These are phyloP conservation scores for Elegia similella DNA, from an alignment of 2,888 invertebrate genomes.

Conservation along the genomic window DNA sequence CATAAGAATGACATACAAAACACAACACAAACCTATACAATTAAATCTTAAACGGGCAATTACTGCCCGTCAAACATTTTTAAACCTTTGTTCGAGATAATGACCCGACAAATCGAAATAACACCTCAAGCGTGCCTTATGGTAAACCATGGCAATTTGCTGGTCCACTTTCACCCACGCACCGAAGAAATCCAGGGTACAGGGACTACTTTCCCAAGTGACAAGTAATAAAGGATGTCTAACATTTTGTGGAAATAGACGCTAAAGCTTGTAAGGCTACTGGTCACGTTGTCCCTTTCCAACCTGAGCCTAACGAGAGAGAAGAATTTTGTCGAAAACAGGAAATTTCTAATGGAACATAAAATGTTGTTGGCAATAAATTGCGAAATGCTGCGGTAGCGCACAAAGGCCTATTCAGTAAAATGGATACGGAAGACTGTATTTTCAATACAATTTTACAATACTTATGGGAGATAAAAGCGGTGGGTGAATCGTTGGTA, in stretches of 20 bases:
- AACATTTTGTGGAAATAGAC: slow-evolving; percentile 29
- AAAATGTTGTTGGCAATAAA: background rate
- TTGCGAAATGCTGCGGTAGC: background rate
- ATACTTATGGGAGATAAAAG: too few relatives aligned
- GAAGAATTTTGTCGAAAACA: background rate
- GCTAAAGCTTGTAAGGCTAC: slow-evolving; percentile 16
- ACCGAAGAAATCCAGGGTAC: slow-evolving; percentile 33
- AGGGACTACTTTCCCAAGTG: slow-evolving; percentile 37
- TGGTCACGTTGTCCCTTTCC: slow-evolving; percentile 1
- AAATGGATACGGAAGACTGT: background rate
- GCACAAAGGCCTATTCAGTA: background rate
- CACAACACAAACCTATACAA: background rate
- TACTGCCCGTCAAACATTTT: background rate
- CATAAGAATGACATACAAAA: background rate
- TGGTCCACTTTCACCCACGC: slow-evolving; percentile 49
- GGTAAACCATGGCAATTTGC: slow-evolving; percentile 38
- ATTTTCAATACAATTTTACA: background rate
- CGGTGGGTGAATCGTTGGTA: too few relatives aligned
- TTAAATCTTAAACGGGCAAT: background rate
- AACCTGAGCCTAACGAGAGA: background rate
- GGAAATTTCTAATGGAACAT: slow-evolving; percentile 3
- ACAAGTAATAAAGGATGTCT: slow-evolving; percentile 34
- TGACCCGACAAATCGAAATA: background rate
- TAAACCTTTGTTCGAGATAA: background rate
- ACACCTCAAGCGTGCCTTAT: slow-evolving; percentile 23